These are phyloP conservation scores for Pelobates cultripes DNA, from an alignment of 2,797 vertebrate genomes.

Conservation along the genomic window DNA sequence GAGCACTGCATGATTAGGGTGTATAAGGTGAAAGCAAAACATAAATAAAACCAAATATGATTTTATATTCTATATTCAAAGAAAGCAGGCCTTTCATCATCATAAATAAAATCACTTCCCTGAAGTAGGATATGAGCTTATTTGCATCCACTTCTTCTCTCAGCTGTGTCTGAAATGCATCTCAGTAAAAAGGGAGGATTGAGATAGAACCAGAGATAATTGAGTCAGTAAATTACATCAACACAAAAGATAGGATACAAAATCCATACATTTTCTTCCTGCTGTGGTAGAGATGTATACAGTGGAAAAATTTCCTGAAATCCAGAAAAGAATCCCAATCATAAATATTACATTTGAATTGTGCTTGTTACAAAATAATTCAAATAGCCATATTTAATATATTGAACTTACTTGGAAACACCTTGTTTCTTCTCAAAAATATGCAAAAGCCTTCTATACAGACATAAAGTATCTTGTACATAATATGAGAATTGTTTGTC, in stretches of 20 bases:
- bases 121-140: neutral
- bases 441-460: too few species aligned
- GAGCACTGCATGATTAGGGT: too few species aligned
- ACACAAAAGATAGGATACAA: neutral
- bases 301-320: neutral
- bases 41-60: neutral
- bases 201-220: conserved; percentile 8
- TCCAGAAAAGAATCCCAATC: neutral
- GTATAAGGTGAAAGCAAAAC: too few species aligned
- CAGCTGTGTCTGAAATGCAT: conserved; percentile 10
- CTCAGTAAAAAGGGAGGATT: conserved; percentile 1
- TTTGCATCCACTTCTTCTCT: conserved; percentile 9
- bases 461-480: too few species aligned
- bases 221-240: conserved; percentile 15
- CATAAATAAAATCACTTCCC: conserved; percentile 2
- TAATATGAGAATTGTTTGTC: too few species aligned
- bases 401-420: neutral
- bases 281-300: neutral
- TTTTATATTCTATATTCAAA: neutral
- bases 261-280: neutral
- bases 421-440: too few species aligned
- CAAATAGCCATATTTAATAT: neutral
- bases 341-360: conserved; percentile 5
- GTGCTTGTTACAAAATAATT: neutral
- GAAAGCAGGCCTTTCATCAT: neutral